These are phyloP conservation scores for Anableps anableps DNA, from an alignment of 2,797 vertebrate species.

Conservation along the genomic window DNA sequence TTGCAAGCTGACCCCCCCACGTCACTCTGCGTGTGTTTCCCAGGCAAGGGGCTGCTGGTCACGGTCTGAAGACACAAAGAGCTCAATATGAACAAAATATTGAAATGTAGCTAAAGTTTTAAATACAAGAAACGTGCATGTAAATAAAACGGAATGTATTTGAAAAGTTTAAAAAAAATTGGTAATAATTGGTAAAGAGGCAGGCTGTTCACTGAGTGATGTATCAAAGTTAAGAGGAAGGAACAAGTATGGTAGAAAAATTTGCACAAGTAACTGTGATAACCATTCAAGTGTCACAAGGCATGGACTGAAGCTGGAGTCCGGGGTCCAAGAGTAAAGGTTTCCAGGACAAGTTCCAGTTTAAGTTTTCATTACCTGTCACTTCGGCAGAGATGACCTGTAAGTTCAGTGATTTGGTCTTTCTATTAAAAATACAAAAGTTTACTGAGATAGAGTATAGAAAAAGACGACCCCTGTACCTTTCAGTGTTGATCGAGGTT, in stretches of 20 bases:
- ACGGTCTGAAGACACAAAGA: conserved; percentile 4
- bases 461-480: not conserved
- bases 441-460: not conserved
- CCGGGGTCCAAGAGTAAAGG: not conserved
- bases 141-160: not conserved
- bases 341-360: not conserved
- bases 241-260: not conserved
- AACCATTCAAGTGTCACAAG: not conserved
- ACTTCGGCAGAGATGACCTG: not conserved
- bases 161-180: not conserved
- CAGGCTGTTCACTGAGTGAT: not conserved
- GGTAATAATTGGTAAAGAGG: not conserved
- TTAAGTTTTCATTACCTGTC: not conserved
- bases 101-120: not conserved
- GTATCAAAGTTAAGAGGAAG: not conserved
- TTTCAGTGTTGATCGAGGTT: not conserved
- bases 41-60: conserved; percentile 9
- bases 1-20: conserved; percentile 68
- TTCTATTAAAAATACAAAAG: not conserved
- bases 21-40: conserved; percentile 12
- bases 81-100: not conserved
- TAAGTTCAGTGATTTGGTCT: not conserved
- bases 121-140: not conserved
- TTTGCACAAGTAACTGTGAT: not conserved
- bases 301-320: no score